phyloP scores from a whole-genome alignment of 2,113 vertebrate genomes.

The Marmota monax region DNA sequence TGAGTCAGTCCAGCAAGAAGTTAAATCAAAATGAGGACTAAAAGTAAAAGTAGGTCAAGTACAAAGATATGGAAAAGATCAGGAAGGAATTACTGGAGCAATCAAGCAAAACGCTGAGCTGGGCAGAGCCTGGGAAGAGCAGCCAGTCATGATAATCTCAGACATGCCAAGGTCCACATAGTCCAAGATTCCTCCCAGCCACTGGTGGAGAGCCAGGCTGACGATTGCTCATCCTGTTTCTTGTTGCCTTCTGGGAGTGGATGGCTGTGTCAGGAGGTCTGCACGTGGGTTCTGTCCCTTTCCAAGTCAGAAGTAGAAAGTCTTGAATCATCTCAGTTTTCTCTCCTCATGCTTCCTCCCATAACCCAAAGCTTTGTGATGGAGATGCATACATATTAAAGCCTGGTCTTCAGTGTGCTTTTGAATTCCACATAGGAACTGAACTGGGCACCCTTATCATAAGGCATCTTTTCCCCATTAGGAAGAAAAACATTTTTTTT shows the following conservation, averaged over 20 bases:
- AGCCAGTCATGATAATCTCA: neutral
- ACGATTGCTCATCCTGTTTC: neutral
- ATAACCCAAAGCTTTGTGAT: neutral
- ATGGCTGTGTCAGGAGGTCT: neutral
- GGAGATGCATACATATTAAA: neutral
- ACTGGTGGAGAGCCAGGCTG: neutral
- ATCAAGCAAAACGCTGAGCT: neutral
- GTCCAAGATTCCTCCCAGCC: neutral
- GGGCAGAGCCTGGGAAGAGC: neutral
- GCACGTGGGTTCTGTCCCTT: neutral
- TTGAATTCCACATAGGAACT: neutral
- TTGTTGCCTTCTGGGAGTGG: neutral
- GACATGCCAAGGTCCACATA: neutral
- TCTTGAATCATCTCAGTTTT: neutral
- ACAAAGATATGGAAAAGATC: neutral
- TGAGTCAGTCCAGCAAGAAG: slow-evolving; percentile 11
- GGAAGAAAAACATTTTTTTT: slow-evolving; percentile 4
- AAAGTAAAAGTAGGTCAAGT: neutral
- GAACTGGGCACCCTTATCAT: neutral
- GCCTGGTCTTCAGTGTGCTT: neutral
- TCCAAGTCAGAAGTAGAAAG: neutral
- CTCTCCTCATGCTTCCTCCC: neutral
- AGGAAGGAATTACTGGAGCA: neutral
- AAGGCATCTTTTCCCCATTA: slow-evolving; percentile 4
- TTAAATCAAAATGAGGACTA: neutral